A percentile compares a stretch with the other conserved stretches of the same genome.
Conservation (phyloP, 1,140 invertebrate genomes). For the Drosophila arawakana region DNA sequence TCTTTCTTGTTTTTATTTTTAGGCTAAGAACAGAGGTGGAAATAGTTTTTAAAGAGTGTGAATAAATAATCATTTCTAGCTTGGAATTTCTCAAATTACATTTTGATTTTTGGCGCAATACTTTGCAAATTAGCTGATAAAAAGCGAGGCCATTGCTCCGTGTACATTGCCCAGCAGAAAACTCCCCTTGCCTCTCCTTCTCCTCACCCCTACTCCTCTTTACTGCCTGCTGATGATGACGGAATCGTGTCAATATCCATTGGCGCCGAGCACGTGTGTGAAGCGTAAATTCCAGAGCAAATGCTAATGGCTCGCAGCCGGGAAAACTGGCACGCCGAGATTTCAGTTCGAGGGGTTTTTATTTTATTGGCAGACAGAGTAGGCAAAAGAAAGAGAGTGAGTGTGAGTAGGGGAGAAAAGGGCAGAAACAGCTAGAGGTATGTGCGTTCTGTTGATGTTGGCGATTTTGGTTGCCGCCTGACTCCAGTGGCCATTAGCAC, state of each 20-base stretch:
- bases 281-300: conserved; percentile 64
- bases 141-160: conserved; percentile 7
- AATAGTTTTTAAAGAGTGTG: background rate
- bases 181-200: background rate
- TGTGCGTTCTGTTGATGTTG: conserved; percentile 58
- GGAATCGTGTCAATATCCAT: conserved; percentile 73
- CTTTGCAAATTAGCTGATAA: conserved; percentile 28
- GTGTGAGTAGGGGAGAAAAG: background rate
- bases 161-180: background rate
- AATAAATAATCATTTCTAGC: background rate
- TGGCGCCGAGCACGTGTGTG: conserved; percentile 53
- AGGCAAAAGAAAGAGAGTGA: no score
- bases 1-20: no score
- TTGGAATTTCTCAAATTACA: conserved; percentile 20
- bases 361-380: background rate
- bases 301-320: conserved; percentile 66
- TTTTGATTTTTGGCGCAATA: conserved; percentile 37
- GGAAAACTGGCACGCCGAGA: conserved; percentile 58
- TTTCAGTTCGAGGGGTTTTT: conserved; percentile 46
- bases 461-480: conserved; percentile 28
- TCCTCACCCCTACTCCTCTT: background rate
- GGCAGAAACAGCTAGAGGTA: background rate
- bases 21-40: no score
- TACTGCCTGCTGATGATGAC: conserved; percentile 55
- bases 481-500: conserved; percentile 69